A percentile compares a stretch with the other conserved stretches of the same genome.
These are phyloP conservation scores for Typhlomys cinereus DNA, from an alignment of 2,113 vertebrate species.

Conservation along the genomic window DNA sequence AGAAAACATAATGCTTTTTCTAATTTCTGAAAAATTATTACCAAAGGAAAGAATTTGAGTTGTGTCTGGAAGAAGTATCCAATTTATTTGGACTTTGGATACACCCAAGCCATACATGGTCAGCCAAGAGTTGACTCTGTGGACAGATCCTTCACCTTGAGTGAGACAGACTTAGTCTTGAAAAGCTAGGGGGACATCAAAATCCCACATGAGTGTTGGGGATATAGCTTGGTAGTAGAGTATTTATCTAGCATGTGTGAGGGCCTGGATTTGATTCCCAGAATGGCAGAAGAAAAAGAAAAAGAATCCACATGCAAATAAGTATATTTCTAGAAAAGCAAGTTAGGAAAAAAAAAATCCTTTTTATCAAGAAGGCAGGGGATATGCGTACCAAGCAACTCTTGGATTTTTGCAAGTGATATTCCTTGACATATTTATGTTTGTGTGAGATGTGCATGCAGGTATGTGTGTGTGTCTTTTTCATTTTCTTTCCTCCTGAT, in stretches of 20 bases:
- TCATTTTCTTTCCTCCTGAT: no score
- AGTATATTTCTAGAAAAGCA: conserved; percentile 35
- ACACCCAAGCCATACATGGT: conserved; percentile 60
- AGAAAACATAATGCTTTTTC: conserved; percentile 48
- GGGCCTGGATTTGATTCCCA: not conserved
- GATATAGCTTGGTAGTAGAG: not conserved
- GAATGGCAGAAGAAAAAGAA: not conserved
- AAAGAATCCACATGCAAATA: not conserved
- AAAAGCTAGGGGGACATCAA: not conserved
- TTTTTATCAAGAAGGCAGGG: not conserved
- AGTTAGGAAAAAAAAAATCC: not conserved
- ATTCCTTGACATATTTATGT: no score
- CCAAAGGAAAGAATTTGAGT: conserved; percentile 71
- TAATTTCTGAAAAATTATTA: conserved; percentile 66
- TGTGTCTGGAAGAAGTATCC: conserved; percentile 70
- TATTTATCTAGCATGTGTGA: not conserved
- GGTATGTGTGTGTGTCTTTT: no score
- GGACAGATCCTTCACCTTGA: not conserved
- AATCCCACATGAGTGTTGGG: not conserved
- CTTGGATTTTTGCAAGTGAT: not conserved
- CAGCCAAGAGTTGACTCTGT: conserved; percentile 59
- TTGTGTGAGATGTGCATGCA: no score
- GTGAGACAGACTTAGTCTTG: not conserved
- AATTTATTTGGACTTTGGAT: conserved; percentile 75
- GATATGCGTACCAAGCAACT: not conserved